Evolutionary conservation across 1,140 invertebrate genomes (phyloP), one percentile per base, ranked within the genome.

Genomic region (Brevipalpus yothersi): DNA sequence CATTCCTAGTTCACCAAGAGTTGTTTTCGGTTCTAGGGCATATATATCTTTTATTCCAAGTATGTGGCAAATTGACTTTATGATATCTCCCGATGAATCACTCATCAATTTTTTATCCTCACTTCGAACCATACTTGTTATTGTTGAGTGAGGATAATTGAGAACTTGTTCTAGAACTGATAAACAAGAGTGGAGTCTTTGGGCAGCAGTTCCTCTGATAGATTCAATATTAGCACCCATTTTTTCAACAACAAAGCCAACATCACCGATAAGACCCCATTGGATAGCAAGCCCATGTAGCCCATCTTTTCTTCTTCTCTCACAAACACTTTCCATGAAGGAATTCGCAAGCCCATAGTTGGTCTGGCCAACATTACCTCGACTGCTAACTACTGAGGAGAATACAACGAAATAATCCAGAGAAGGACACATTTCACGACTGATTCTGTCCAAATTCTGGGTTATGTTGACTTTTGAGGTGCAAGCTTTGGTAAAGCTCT

Each of bases 211-310:
- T 58, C 92, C 91, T 58, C 86, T 86, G 57, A 95, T 79, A 59
- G 86, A 84, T 0, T 80, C 83, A 15, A 92, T 85, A 68, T 90
- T 88, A 49, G 82, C 79, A 12, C 40, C 53, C 12, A 55, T 1
- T 39, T 39, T 55, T 94, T 65, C 78, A 81, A 5, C 95, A 73
- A 42, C 82, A 39, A 96, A 73, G 60, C 92, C 93, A 21, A 96
- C 93, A 72, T 97, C 92, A 62, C 89, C 92, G 66, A 97, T 87
- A 47, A 89, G 88, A 64, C 93, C 93, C 91, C 92, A 97, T 71
- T 97, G 92, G 63, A 97, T 88, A 23, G 91, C 87, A n/a, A 92
- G 67, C 61, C 72, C 76, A 67, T 69, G 83, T 43, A 90, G 68
- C 4, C 76, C 86, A 67, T 80, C 79, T 53, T 64, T 58, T 42